Evolutionary conservation across 2,888 invertebrate species (phyloP).

Genomic region (Ametastegia equiseti): DNA sequence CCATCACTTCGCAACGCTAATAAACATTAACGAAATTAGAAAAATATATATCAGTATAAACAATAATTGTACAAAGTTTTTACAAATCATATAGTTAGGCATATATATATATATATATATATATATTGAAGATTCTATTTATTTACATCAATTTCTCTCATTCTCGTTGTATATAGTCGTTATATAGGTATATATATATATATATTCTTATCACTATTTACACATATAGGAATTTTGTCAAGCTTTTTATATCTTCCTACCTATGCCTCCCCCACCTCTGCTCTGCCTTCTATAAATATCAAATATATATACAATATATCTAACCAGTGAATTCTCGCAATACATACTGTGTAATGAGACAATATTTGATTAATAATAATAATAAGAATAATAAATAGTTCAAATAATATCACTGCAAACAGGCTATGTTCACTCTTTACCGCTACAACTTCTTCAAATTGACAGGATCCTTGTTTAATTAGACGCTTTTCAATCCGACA

Average conservation of each 20-base stretch:
- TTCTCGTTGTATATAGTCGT: too few relatives aligned
- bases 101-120: not conserved
- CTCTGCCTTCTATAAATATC: not conserved
- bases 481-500: too few relatives aligned
- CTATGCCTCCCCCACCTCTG: too few relatives aligned
- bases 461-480: not conserved
- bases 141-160: too few relatives aligned
- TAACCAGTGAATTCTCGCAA: not conserved
- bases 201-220: too few relatives aligned
- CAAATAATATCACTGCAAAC: not conserved
- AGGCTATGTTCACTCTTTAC: conserved; percentile 1
- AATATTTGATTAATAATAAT: not conserved
- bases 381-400: not conserved
- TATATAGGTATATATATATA: too few relatives aligned
- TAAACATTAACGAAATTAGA: not conserved
- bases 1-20: not conserved
- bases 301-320: not conserved
- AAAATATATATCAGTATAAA: not conserved
- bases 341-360: conserved; percentile 5
- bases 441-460: not conserved
- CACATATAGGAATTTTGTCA: too few relatives aligned
- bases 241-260: too few relatives aligned
- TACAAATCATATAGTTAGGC: not conserved
- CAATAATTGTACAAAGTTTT: not conserved
- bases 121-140: too few relatives aligned